These are phyloP conservation scores for Himalopsyche kuldschensis DNA, from an alignment of 2,888 invertebrate species.

Conservation along the genomic window DNA sequence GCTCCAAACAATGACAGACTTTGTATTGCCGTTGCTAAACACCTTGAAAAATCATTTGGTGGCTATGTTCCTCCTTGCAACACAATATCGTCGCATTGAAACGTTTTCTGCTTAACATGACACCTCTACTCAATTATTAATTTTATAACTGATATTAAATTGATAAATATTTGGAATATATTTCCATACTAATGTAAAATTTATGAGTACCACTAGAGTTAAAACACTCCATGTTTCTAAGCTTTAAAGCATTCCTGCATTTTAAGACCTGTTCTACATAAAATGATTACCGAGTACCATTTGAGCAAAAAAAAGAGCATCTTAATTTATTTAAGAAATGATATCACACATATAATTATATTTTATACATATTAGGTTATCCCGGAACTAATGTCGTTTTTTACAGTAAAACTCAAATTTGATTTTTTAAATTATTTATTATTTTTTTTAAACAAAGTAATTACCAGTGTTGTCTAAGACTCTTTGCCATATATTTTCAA, in stretches of 20 bases:
- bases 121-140: too few species aligned
- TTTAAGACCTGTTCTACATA: background rate
- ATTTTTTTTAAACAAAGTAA: too few species aligned
- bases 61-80: constrained; percentile 68
- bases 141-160: background rate
- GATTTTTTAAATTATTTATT: too few species aligned
- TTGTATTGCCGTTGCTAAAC: constrained; percentile 72
- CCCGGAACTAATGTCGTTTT: too few species aligned
- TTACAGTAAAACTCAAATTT: too few species aligned
- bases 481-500: too few species aligned
- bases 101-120: background rate
- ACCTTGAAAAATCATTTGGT: constrained; percentile 69
- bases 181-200: background rate
- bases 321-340: too few species aligned
- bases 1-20: constrained; percentile 71
- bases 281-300: background rate
- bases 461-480: too few species aligned
- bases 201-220: background rate
- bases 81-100: constrained; percentile 10
- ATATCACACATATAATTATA: too few species aligned
- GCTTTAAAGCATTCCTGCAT: background rate
- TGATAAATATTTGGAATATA: background rate
- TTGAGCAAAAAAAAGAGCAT: too few species aligned
- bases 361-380: too few species aligned
- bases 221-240: background rate